Evolutionary conservation across 1,140 invertebrate genomes (phyloP).

Genomic region (Eupristina koningsbergeri): DNA sequence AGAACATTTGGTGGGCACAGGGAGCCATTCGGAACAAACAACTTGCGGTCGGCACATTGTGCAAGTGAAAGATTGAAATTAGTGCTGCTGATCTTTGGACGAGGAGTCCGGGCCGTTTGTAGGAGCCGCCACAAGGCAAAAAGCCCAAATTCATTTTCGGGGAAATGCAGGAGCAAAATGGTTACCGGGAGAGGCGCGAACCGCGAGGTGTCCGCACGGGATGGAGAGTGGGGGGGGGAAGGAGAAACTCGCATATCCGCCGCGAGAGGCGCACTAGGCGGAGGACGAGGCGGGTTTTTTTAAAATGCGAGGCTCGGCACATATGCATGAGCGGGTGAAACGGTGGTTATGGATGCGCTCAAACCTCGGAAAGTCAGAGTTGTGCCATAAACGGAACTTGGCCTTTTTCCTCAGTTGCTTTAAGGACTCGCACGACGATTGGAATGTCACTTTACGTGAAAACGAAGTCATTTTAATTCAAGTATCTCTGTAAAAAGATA

Average conservation of each 20-base stretch:
- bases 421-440: neutral
- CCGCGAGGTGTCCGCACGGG: slow-evolving; percentile 21
- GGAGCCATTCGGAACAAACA: too few relatives aligned
- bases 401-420: neutral
- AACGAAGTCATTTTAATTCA: neutral
- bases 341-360: neutral
- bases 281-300: neutral
- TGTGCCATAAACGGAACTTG: neutral
- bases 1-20: too few relatives aligned
- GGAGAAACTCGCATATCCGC: slow-evolving; percentile 16
- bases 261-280: neutral
- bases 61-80: neutral
- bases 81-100: neutral
- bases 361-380: neutral
- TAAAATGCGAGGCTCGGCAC: neutral
- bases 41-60: neutral
- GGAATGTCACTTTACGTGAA: neutral
- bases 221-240: neutral
- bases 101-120: neutral
- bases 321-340: neutral
- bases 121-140: neutral
- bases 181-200: slow-evolving; percentile 5
- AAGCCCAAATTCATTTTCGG: slow-evolving; percentile 21
- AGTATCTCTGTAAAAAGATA: neutral
- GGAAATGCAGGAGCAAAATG: slow-evolving; percentile 1